Percentiles rank a stretch among this genome's conserved stretches.
These are phyloP conservation scores for Palythoa heliodiscus DNA, from an alignment of 92 coral and sea anemone species.

Conservation along the genomic window DNA sequence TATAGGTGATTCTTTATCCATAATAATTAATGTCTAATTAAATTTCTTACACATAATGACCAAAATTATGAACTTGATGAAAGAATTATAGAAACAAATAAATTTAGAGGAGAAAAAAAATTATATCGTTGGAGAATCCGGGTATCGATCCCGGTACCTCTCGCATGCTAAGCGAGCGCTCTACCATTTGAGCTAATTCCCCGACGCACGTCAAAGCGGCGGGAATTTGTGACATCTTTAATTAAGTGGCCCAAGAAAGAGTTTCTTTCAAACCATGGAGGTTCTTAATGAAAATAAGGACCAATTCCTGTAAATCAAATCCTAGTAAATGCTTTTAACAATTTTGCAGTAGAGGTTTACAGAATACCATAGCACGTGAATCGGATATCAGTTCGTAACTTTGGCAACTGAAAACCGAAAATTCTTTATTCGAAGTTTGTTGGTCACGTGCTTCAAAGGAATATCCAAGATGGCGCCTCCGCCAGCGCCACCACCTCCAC, in stretches of 20 bases:
- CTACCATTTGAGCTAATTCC: slow-evolving; percentile 69
- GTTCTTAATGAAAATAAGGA: not conserved
- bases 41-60: no score
- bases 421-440: not conserved
- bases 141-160: slow-evolving; percentile 76
- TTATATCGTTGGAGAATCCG: slow-evolving; percentile 44
- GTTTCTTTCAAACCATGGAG: no score
- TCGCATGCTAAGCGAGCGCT: slow-evolving; percentile 54
- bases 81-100: no score
- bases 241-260: no score
- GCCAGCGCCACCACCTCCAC: slow-evolving; percentile 87
- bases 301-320: not conserved
- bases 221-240: no score
- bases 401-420: not conserved
- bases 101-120: no score
- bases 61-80: no score
- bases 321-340: not conserved
- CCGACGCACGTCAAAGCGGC: no score
- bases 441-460: slow-evolving; percentile 73
- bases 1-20: no score
- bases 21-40: no score
- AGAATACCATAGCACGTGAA: not conserved
- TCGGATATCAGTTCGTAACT: not conserved
- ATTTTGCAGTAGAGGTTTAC: not conserved
- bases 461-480: slow-evolving; percentile 90